Evolutionary conservation across 2,113 vertebrate genomes (phyloP).

Genomic region (Chamaetylas fuelleborni): DNA sequence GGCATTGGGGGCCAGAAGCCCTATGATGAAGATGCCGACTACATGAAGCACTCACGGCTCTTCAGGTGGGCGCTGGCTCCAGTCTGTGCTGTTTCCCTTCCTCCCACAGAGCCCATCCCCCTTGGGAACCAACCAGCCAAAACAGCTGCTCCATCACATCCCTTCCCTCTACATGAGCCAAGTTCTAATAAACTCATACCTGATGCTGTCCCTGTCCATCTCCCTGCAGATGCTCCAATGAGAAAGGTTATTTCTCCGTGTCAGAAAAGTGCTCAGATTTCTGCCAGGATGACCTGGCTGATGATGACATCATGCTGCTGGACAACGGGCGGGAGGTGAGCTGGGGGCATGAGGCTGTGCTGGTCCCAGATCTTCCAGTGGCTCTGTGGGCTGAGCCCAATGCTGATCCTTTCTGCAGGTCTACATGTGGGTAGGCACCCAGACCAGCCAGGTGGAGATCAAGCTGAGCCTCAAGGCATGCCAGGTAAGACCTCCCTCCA

Average conservation of each 20-base stretch:
- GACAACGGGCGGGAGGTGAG: conserved; percentile 94
- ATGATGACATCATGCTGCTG: conserved; percentile 97
- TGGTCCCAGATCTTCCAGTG: rapidly evolving
- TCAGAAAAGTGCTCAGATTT: conserved; percentile 98
- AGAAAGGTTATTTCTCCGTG: conserved; percentile 95
- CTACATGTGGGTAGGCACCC: conserved; percentile 98
- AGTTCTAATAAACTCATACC: neutral
- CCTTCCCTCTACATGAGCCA: rapidly evolving
- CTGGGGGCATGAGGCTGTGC: rapidly evolving
- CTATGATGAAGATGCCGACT: conserved; percentile 92
- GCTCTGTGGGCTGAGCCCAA: neutral
- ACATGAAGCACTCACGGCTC: conserved; percentile 93
- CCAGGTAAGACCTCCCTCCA: conserved; percentile 77
- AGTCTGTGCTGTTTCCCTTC: neutral
- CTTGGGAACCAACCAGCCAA: neutral
- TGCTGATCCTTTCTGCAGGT: conserved; percentile 74
- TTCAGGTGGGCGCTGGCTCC: conserved; percentile 81
- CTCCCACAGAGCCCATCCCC: neutral
- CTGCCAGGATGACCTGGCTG: conserved; percentile 95
- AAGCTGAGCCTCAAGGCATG: conserved; percentile 96
- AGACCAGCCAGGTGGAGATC: conserved; percentile 98
- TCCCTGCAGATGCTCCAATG: conserved; percentile 88
- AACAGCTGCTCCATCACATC: neutral
- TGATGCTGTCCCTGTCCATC: rapidly evolving
- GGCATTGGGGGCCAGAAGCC: conserved; percentile 92